These are phyloP conservation scores for Gnathonemus echidnorhynchus DNA, from an alignment of 2,113 vertebrate genomes.

Conservation along the genomic window DNA sequence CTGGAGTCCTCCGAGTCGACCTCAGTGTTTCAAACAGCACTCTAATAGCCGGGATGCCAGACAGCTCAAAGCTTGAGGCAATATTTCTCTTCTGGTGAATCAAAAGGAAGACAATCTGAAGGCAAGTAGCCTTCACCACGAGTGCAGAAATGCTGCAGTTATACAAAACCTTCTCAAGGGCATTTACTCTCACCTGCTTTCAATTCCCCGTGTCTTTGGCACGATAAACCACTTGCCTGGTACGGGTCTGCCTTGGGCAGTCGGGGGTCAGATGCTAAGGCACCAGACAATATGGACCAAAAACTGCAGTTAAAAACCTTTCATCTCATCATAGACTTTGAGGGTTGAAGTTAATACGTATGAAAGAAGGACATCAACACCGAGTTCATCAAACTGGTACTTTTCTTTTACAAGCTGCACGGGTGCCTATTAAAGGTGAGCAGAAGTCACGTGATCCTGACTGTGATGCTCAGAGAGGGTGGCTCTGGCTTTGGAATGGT, in stretches of 20 bases:
- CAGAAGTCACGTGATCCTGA: not conserved
- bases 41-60: not conserved
- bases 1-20: not conserved
- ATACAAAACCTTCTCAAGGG: not conserved
- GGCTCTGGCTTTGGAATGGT: not conserved
- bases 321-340: not conserved
- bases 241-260: not conserved
- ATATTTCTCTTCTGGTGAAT: not conserved
- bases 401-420: not conserved
- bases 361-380: not conserved
- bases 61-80: not conserved
- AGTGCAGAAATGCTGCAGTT: not conserved
- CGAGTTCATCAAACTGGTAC: not conserved
- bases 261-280: not conserved
- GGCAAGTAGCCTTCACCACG: not conserved
- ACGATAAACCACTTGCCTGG: not conserved
- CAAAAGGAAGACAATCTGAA: conserved; percentile 7
- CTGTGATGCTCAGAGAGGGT: not conserved
- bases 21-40: not conserved
- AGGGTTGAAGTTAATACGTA: not conserved
- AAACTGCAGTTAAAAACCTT: not conserved
- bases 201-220: not conserved
- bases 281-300: no score
- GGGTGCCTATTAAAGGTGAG: not conserved
- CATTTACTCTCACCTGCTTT: not conserved